Base-by-base conservation (phyloP, 2,888 invertebrate species). In the Drepanosiphum platanoidis region DNA sequence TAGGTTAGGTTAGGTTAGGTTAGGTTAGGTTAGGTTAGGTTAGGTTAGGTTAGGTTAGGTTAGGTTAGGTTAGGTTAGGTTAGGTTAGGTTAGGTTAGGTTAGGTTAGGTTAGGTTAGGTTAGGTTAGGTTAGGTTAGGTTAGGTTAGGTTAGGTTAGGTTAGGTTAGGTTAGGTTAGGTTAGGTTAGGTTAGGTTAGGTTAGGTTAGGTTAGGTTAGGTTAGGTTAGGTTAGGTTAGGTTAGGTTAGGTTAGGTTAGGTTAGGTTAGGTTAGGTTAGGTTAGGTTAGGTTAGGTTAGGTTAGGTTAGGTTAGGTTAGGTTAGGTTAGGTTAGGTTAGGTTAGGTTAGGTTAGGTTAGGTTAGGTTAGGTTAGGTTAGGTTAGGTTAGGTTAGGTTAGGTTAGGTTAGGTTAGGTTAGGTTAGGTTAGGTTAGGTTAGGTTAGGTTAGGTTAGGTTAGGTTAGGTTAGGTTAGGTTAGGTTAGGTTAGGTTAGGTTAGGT, bases 261-360 rank as follows among this genome's bases (percentile, higher is more conserved):
- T 87, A 86, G 87, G 87, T 87, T 87, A 86, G 87, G 87, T 87
- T 87, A n/a, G n/a, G n/a, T n/a, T n/a, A 86, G 88, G 87, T 87
- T 87, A 86, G 87, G 87, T 87, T 87, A 86, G 87, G 87, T 87
- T 87, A 87, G 87, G 87, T 88, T 87, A 87, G 88, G 88, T 88
- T 88, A 68, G 68, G 68, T 68, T 68, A 68, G 68, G 87, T 79
- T 86, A 30, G 72, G 87, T 84, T 75, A 58, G 61, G 61, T 86
- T 75, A 77, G 61, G 61, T 61, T 68, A 34, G 39, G 68, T 68
- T 32, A 32, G 32, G 34, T 32, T 68, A 32, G 34, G 34, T 68
- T 68, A 34, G 68, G 34, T 34, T 34, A 34, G 68, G 68, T 34
- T 68, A 68, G 68, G 68, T 68, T 68, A 68, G 34, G 32, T 32